Evolutionary conservation across 1,140 invertebrate species (phyloP).

Genomic region (Bombus confusus): DNA sequence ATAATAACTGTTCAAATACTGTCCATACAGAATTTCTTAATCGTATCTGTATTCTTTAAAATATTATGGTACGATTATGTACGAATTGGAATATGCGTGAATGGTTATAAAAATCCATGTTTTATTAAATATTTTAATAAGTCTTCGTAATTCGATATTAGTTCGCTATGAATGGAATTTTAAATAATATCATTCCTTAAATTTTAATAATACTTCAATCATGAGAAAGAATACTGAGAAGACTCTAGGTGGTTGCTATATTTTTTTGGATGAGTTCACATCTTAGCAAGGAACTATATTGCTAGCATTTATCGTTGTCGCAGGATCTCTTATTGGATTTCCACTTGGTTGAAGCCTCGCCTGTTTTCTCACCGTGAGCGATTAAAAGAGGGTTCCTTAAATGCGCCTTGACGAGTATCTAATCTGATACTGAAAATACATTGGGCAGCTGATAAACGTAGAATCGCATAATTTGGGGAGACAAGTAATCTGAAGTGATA

Average conservation of each 20-base stretch:
- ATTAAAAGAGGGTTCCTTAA: slow-evolving; percentile 52
- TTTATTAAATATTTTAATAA: too few relatives aligned
- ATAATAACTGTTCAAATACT: too few relatives aligned
- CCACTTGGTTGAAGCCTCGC: slow-evolving; percentile 53
- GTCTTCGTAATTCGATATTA: too few relatives aligned
- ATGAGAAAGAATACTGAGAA: background rate
- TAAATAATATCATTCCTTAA: too few relatives aligned
- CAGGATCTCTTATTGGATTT: slow-evolving; percentile 67
- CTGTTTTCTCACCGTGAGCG: slow-evolving; percentile 38
- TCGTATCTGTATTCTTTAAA: too few relatives aligned
- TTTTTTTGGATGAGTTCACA: background rate
- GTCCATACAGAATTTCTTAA: too few relatives aligned
- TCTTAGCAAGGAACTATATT: background rate
- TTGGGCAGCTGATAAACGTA: background rate
- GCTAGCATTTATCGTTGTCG: slow-evolving; percentile 31
- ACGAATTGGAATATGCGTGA: too few relatives aligned
- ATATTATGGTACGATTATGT: too few relatives aligned
- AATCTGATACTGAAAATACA: background rate
- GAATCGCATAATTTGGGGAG: background rate
- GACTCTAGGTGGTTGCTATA: background rate
- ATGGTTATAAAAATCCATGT: too few relatives aligned
- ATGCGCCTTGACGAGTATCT: slow-evolving; percentile 35
- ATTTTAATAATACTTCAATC: too few relatives aligned
- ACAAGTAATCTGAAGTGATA: background rate
- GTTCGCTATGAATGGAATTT: too few relatives aligned